Evolutionary conservation across 2,113 vertebrate genomes (phyloP), one percentile per base, ranked within the genome.

Genomic region (Mustela lutreola): DNA sequence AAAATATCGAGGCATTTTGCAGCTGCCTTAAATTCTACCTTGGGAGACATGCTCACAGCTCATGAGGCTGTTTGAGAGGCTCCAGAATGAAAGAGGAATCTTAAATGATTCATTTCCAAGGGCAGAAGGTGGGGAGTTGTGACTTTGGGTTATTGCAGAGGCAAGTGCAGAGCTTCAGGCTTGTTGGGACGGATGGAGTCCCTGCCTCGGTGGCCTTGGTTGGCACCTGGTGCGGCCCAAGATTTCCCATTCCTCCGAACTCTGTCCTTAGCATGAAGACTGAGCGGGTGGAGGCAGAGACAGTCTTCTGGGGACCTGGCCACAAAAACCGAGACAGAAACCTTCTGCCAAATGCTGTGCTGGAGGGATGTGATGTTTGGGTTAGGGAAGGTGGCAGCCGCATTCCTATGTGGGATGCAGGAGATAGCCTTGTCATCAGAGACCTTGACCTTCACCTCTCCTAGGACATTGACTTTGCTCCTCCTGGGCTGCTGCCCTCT

Each of bases 11-110:
- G 97, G 94, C 97, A 97, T 98, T 97, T 97, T 98, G 97, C 96
- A 97, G 98, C 97, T 96, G 97, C 96, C 97, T 98, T 98, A 98
- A 98, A 98, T 98, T 98, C 97, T 98, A 97, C 96, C 97, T 96
- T 96, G 98, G 98, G 96, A 98, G 97, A 97, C 89, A 94, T 56
- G 96, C 91, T 82, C 71, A 60, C 28, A 26, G 84, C 95, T 96
- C 94, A 42, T 16, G 95, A 95, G 94, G 94, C 65, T 62, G 56
- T 87, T 95, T 92, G 71, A 70, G 78, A 93, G 48, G 88, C 70
- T 95, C 94, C 70, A 18, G 93, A 87, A 95, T 67, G 89, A 95
- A 95, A 96, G 75, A 60, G 81, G 73, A 91, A 89, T 97, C 94
- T 94, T 97, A 85, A 96, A 45, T 97, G 94, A 97, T 94, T 97